These are phyloP conservation scores for Megamerina dolium DNA, from an alignment of 2,888 invertebrate species.

Conservation along the genomic window DNA sequence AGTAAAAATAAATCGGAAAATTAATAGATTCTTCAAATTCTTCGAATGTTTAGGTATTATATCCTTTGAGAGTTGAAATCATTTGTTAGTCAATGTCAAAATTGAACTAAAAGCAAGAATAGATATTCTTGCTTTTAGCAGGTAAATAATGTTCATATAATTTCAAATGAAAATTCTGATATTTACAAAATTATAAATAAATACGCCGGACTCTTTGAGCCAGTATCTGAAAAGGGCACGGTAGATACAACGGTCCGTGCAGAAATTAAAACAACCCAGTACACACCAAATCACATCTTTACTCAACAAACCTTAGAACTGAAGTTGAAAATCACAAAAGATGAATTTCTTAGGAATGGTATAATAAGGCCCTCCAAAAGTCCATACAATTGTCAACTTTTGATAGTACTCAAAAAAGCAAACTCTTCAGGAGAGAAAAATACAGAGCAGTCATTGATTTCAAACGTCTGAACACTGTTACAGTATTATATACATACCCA, in stretches of 20 bases:
- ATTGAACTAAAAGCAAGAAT: conserved; percentile 1
- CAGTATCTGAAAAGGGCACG: conserved; percentile 7
- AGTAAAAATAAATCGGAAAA: not conserved
- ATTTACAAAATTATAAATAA: conserved; percentile 6
- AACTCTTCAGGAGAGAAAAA: conserved; percentile 6
- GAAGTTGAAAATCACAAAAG: conserved; percentile 11
- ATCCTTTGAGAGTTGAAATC: conserved; percentile 12
- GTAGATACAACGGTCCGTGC: conserved; percentile 12
- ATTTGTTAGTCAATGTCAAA: not conserved
- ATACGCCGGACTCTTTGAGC: conserved; percentile 7
- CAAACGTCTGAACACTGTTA: conserved; percentile 7
- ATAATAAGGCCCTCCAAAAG: conserved; percentile 9
- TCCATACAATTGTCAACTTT: conserved; percentile 6
- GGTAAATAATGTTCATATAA: conserved; percentile 2
- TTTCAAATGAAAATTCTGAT: not conserved
- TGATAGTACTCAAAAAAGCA: conserved; percentile 4
- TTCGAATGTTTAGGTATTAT: conserved; percentile 11
- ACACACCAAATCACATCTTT: conserved; percentile 16
- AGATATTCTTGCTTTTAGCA: no score
- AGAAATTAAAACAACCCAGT: conserved; percentile 18
- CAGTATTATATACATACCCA: conserved; percentile 7
- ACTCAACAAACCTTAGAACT: conserved; percentile 9
- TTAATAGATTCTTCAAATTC: conserved; percentile 7
- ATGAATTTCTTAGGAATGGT: conserved; percentile 1
- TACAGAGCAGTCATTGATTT: conserved; percentile 10